Base-by-base conservation (phyloP, 2,888 invertebrate species). In the Aleiodes testaceus region DNA sequence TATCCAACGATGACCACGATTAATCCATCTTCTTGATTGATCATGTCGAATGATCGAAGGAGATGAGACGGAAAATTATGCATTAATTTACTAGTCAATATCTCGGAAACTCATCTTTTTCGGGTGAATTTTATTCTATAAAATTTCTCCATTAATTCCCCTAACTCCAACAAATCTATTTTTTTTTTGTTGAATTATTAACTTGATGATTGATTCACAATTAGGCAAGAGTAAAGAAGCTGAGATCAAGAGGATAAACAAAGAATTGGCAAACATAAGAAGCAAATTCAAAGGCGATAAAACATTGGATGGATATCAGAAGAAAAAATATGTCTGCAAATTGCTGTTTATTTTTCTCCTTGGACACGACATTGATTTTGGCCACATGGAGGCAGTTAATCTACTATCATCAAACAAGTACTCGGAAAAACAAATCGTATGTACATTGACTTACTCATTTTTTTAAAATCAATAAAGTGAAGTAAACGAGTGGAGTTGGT, bases 271-370 rank as follows among this genome's bases (percentile, higher is more conserved):
- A 71, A 99, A 99, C 88, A 99, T 99, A 87, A 91, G 99, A 78
- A 98, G 98, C 87, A 99, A 99, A 91, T 99, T 99, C 88, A 99
- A 99, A 93, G 99, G 99, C 75, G 99, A 99, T 88, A 99, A 99
- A 91, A 99, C 99, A 64, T 91, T 99, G 73, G 99, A 99, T 91
- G 99, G 99, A 49, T 99, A 99, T 89, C 99, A 99, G 88, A 99
- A 99, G 92, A 99, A 99, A 91, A 99, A 99, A 90, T 99, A 99
- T 91, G 99, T 99, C 74, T 99, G 99, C 90, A 99, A 99, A 89
- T 91, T 99, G 80, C 90, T 99, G 78, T 99, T 99, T 90, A 99
- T 99, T 88, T 99, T 99, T 89, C 91, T 99, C 78, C 93, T 99
- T 82, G 99, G 99, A 78, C 99, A 99, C 89, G 99, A 99, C 89